phyloP scores from a whole-genome alignment of 1,140 invertebrate genomes.

The Neuroterus valhalla region DNA sequence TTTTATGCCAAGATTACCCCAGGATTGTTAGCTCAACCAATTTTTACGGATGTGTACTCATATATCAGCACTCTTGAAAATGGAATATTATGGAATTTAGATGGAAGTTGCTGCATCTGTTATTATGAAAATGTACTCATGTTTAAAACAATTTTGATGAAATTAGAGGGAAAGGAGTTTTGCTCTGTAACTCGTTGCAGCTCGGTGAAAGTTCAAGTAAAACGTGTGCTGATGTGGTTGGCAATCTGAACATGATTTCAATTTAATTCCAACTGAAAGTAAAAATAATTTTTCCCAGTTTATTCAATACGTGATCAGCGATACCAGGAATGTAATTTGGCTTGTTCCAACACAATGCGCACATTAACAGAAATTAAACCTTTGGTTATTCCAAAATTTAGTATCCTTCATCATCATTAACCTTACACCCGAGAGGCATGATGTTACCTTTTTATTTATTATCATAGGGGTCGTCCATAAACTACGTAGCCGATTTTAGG shows the following conservation, averaged over 20 bases:
- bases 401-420: too few species aligned
- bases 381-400: too few species aligned
- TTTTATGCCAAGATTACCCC: too few species aligned
- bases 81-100: too few species aligned
- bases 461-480: too few species aligned
- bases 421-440: too few species aligned
- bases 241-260: slow-evolving; percentile 16
- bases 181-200: slow-evolving; percentile 4
- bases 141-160: neutral
- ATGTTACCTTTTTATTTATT: too few species aligned
- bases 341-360: neutral
- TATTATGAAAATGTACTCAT: neutral
- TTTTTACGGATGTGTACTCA: too few species aligned
- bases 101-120: neutral
- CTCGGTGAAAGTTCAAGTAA: slow-evolving; percentile 18
- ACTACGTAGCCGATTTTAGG: too few species aligned
- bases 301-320: neutral
- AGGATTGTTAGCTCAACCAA: too few species aligned
- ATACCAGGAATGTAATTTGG: neutral
- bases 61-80: too few species aligned
- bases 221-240: neutral
- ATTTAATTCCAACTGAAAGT: slow-evolving; percentile 9
- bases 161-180: slow-evolving; percentile 2
- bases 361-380: too few species aligned
- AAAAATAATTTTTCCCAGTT: neutral